A percentile compares a stretch with the other conserved stretches of the same genome.
These are phyloP conservation scores for Drosophila pruinosa DNA, from an alignment of 1,140 invertebrate genomes.

Conservation along the genomic window DNA sequence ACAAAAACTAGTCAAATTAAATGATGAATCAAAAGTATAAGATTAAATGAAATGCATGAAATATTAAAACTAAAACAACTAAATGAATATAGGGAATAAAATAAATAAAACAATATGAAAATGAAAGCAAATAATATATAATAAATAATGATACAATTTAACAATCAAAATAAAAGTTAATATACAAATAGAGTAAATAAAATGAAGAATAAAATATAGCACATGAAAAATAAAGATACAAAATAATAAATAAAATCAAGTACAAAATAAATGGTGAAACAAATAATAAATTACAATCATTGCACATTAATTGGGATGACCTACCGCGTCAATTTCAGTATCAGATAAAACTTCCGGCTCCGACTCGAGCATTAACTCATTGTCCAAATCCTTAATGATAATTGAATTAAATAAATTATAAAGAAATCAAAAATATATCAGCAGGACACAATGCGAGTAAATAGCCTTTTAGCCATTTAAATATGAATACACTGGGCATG, in stretches of 20 bases:
- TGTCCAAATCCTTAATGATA: constrained; percentile 46
- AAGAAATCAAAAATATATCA: neutral
- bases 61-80: no score
- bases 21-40: no score
- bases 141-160: no score
- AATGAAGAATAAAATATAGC: neutral
- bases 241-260: neutral
- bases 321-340: constrained; percentile 11
- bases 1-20: no score
- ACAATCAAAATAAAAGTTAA: no score
- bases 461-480: neutral
- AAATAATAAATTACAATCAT: neutral
- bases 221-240: constrained; percentile 1
- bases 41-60: no score
- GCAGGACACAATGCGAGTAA: neutral
- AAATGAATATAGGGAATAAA: no score
- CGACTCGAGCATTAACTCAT: neutral
- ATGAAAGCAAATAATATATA: no score
- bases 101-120: no score
- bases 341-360: neutral
- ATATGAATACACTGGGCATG: neutral
- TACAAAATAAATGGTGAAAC: neutral
- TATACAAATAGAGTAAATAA: no score
- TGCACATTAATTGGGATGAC: neutral
- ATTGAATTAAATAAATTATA: constrained; percentile 3